phyloP scores from a whole-genome alignment of 2,888 invertebrate genomes.

The Lepetodrilus schrolli region DNA sequence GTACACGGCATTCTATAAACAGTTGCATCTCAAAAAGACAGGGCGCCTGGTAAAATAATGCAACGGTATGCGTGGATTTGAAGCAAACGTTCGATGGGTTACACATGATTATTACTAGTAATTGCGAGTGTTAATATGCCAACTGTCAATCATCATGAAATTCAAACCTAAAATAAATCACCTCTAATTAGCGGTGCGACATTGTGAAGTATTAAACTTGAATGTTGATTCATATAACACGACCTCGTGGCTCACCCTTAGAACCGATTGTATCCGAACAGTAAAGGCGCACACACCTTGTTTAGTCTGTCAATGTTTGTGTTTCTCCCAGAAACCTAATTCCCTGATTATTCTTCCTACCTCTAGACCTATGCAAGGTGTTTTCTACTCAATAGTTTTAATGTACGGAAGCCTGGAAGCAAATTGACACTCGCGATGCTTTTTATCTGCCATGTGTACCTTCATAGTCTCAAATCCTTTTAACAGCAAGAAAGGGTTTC shows the following conservation, averaged over 20 bases:
- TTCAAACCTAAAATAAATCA: too few relatives aligned
- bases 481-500: constrained; percentile 14
- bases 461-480: background rate
- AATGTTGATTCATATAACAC: background rate
- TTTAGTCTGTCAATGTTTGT: background rate
- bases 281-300: background rate
- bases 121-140: too few relatives aligned
- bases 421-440: constrained; percentile 21
- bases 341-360: background rate
- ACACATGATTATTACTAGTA: too few relatives aligned
- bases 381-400: constrained; percentile 12
- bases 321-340: constrained; percentile 12
- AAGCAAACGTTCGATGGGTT: too few relatives aligned
- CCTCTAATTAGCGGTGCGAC: too few relatives aligned
- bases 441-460: background rate
- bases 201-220: too few relatives aligned
- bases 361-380: background rate
- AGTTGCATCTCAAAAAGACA: too few relatives aligned
- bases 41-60: too few relatives aligned
- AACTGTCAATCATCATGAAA: too few relatives aligned
- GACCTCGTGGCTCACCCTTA: background rate
- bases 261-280: background rate
- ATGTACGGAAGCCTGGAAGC: background rate
- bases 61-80: too few relatives aligned
- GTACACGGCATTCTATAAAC: too few relatives aligned